Evolutionary conservation across 92 coral and sea anemone genomes (phyloP).

Genomic region (Zoanthus gigantus): DNA sequence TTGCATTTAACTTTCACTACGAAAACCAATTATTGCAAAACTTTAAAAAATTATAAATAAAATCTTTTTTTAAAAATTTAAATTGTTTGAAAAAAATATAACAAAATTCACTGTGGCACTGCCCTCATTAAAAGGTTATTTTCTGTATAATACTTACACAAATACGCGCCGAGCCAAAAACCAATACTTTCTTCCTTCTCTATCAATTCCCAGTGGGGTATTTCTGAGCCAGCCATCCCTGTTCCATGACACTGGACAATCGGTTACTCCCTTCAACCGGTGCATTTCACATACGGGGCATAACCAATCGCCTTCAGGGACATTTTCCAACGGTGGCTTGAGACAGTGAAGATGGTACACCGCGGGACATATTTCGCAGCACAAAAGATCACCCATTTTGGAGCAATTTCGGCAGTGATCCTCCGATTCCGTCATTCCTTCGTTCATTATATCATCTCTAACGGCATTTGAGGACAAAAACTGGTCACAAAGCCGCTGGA

Average conservation of each 20-base stretch:
- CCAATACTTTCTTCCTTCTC: slow-evolving; percentile 98
- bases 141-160: slow-evolving; percentile 81
- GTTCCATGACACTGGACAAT: slow-evolving; percentile 85
- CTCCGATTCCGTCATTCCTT: slow-evolving; percentile 94
- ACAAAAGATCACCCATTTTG: slow-evolving; percentile 98
- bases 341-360: slow-evolving; percentile 98
- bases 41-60: not conserved
- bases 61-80: not conserved
- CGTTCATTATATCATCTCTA: slow-evolving; percentile 94
- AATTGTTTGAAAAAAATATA: not conserved
- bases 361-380: slow-evolving; percentile 97
- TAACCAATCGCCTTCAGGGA: slow-evolving; percentile 99
- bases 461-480: slow-evolving; percentile 93
- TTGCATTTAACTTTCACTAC: not conserved
- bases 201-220: slow-evolving; percentile 92
- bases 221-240: slow-evolving; percentile 91
- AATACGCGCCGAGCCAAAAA: slow-evolving; percentile 90
- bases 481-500: slow-evolving; percentile 93
- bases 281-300: slow-evolving; percentile 97
- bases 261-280: slow-evolving; percentile 94
- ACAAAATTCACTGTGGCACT: not conserved
- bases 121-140: not conserved
- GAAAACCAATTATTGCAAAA: not conserved
- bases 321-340: slow-evolving; percentile 97
- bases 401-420: slow-evolving; percentile 97